Evolutionary conservation across 2,797 vertebrate genomes (phyloP).

Genomic region (Phalanger gymnotis): DNA sequence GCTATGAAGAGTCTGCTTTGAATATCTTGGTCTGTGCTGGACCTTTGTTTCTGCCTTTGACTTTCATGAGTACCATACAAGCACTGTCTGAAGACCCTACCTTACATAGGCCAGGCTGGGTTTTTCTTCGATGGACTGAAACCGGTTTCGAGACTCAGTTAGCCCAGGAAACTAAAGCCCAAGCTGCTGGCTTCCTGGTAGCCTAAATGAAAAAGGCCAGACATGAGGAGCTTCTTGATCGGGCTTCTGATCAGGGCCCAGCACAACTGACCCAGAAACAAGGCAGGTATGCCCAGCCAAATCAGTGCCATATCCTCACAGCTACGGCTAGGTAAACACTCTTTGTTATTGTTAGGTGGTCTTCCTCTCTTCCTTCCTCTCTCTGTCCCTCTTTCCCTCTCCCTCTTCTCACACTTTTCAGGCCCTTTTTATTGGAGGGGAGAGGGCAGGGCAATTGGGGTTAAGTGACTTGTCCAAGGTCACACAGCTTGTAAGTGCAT

Average conservation of each 20-base stretch:
- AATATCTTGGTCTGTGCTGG: not conserved
- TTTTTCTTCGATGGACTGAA: not conserved
- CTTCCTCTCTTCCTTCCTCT: too few species aligned
- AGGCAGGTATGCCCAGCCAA: not conserved
- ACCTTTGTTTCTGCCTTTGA: not conserved
- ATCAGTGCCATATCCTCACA: not conserved
- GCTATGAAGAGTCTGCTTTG: not conserved
- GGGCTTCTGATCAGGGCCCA: not conserved
- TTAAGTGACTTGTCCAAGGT: too few species aligned
- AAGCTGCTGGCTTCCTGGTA: not conserved
- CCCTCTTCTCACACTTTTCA: not conserved
- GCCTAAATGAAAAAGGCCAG: not conserved
- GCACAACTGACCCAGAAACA: not conserved
- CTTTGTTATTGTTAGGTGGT: not conserved
- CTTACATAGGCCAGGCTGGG: not conserved
- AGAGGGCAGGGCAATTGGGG: too few species aligned
- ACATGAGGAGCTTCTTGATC: not conserved
- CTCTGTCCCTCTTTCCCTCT: not conserved
- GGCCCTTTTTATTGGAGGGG: too few species aligned
- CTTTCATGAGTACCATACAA: not conserved
- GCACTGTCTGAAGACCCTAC: not conserved
- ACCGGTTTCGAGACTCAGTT: not conserved
- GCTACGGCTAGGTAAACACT: not conserved
- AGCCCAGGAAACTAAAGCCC: not conserved
- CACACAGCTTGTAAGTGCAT: too few species aligned